Conservation (phyloP, 2,888 invertebrate genomes). For the Scrobipalpa atriplicella region DNA sequence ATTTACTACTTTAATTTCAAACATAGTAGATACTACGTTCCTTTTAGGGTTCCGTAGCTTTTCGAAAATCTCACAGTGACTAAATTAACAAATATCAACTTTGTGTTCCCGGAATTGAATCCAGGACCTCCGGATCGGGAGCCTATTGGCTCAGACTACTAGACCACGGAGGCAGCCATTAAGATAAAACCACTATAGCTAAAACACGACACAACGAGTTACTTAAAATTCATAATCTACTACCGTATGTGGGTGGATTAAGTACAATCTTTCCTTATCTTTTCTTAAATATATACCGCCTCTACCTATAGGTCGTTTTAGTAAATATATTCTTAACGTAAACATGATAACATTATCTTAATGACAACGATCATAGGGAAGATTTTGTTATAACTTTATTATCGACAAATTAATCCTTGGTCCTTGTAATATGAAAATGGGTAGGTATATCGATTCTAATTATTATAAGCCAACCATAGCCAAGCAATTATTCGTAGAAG, state of each 20-base stretch:
- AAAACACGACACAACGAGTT: slow-evolving; percentile 55
- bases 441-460: too few relatives aligned
- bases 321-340: slow-evolving; percentile 62
- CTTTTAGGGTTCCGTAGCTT: too few relatives aligned
- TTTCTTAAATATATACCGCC: slow-evolving; percentile 46
- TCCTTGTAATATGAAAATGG: neutral
- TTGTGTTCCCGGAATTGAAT: neutral
- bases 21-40: neutral
- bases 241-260: slow-evolving; percentile 68
- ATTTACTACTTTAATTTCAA: slow-evolving; percentile 1
- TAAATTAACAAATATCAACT: too few relatives aligned
- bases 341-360: slow-evolving; percentile 69
- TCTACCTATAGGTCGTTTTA: slow-evolving; percentile 48
- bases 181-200: slow-evolving; percentile 63
- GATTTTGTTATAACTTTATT: slow-evolving; percentile 66
- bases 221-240: slow-evolving; percentile 66
- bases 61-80: neutral
- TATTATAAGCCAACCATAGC: too few relatives aligned
- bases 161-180: slow-evolving; percentile 48
- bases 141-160: slow-evolving; percentile 24
- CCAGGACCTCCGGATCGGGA: slow-evolving; percentile 20
- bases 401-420: slow-evolving; percentile 32
- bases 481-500: too few relatives aligned
- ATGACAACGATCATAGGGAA: slow-evolving; percentile 59
- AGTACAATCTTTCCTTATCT: slow-evolving; percentile 65